Evolutionary conservation across 2,113 vertebrate species (phyloP), one percentile per base, ranked within the genome.

Genomic region (Rutilus rutilus): DNA sequence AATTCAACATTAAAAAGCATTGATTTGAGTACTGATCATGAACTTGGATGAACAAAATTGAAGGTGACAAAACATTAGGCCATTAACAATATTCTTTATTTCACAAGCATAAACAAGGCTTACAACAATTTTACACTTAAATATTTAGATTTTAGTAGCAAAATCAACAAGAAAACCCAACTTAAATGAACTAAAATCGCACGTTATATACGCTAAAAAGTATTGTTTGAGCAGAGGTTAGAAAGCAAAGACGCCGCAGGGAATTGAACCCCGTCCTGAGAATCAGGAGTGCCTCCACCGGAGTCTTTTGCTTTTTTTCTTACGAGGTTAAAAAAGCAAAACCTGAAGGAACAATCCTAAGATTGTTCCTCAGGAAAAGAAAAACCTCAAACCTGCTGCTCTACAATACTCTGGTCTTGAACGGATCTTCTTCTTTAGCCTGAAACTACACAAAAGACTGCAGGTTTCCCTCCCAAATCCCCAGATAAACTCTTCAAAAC

Each of bases 251-350:
- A 97, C 93, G 89, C 96, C 91, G 94, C 93, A 96, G 96, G 97
- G 97, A 96, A 65, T 97, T 91, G 97, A 98, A 98, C 97, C 97
- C 97, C 30, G 12, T 97, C 96, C 97, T 87, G 92, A 93, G 89
- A 82, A 88, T 92, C 96, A 96, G 96, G 96, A 97, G 97, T 97
- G 96, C 97, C 97, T 93, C 94, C 96, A 98, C 96, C 96, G 90
- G 96, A 91, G 94, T 95, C 96, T 98, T 98, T 98, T 98, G 97
- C 97, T 98, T 98, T 97, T 97, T 97, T 97, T 91, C 86, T 92
- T 92, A 39, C 78, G 90, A 94, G 92, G 96, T 89, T 83, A 90
- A 97, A 97, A 50, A 98, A 98, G 97, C 97, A 98, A 98, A 98
- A 98, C 96, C 95, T 98, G 97, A 93, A 95, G 95, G 92, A 98